These are phyloP conservation scores for Tauraco hartlaubi DNA, from an alignment of 2,797 vertebrate species.

Conservation along the genomic window DNA sequence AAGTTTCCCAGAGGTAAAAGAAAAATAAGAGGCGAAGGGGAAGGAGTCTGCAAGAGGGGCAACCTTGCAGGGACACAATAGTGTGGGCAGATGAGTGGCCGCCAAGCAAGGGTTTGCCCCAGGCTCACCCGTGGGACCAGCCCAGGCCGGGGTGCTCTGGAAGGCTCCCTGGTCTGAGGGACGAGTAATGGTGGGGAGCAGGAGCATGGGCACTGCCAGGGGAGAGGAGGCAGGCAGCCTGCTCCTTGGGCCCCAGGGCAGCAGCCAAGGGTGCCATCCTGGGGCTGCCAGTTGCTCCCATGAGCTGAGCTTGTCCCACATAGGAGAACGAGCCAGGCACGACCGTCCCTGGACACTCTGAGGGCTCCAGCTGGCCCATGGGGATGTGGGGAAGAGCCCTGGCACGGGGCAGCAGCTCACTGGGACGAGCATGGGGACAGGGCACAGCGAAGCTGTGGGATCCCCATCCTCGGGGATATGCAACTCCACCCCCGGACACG, in stretches of 20 bases:
- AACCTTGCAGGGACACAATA: neutral
- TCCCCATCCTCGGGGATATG: rapidly evolving
- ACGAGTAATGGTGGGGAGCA: rapidly evolving
- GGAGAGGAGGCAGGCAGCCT: neutral
- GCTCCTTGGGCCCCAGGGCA: neutral
- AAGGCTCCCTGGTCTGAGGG: neutral
- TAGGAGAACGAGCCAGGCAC: neutral
- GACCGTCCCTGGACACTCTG: rapidly evolving
- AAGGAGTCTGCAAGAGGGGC: neutral
- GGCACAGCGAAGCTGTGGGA: neutral
- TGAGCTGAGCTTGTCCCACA: neutral
- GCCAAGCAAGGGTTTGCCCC: neutral
- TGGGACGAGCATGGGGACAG: neutral
- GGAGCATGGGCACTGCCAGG: neutral
- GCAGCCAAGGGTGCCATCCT: neutral
- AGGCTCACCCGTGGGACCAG: neutral
- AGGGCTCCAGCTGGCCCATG: neutral
- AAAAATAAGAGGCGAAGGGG: neutral
- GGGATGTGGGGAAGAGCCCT: neutral
- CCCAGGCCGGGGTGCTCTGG: neutral
- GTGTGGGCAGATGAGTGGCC: neutral
- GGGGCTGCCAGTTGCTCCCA: neutral
- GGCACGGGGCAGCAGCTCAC: neutral
- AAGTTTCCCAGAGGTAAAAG: conserved; percentile 8
- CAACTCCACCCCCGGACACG: rapidly evolving